Evolutionary conservation across 1,140 invertebrate species (phyloP).

Genomic region (Dinoponera quadriceps): DNA sequence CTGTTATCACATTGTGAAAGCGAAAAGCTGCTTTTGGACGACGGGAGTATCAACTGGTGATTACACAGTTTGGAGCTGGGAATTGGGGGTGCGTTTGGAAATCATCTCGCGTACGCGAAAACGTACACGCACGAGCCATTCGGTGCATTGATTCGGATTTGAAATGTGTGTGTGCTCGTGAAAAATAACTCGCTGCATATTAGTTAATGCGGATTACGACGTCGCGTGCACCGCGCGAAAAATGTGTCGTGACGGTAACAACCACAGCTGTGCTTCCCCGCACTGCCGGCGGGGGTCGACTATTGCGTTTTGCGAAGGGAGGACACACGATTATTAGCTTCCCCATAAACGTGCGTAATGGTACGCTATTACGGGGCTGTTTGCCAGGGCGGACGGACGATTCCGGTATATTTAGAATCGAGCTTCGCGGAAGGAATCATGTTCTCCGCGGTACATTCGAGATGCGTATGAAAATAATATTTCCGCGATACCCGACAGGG

Average conservation of each 20-base stretch:
- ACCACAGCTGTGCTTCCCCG: background rate
- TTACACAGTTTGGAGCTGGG: background rate
- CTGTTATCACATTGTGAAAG: slow-evolving; percentile 58
- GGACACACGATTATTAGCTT: slow-evolving; percentile 54
- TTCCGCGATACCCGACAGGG: background rate
- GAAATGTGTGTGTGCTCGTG: slow-evolving; percentile 30
- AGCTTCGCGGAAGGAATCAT: slow-evolving; percentile 30
- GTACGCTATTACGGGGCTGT: slow-evolving; percentile 41
- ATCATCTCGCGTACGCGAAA: slow-evolving; percentile 8
- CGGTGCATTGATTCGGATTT: background rate
- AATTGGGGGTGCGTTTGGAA: background rate
- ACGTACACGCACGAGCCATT: background rate
- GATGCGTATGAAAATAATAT: slow-evolving; percentile 10
- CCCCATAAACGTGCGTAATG: slow-evolving; percentile 54
- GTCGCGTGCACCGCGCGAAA: slow-evolving; percentile 53
- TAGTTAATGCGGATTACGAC: slow-evolving; percentile 51
- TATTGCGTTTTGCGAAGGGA: slow-evolving; percentile 23
- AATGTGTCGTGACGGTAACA: slow-evolving; percentile 58
- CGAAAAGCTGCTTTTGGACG: slow-evolving; percentile 62
- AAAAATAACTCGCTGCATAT: slow-evolving; percentile 41
- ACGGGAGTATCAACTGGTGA: slow-evolving; percentile 51
- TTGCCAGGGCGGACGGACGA: slow-evolving; percentile 29
- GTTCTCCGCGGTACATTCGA: background rate
- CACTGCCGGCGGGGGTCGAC: background rate
- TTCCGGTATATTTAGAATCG: slow-evolving; percentile 43